A percentile compares a stretch with the other conserved stretches of the same genome.
These are phyloP conservation scores for Rapana venosa DNA, from an alignment of 2,888 invertebrate species.

Conservation along the genomic window DNA sequence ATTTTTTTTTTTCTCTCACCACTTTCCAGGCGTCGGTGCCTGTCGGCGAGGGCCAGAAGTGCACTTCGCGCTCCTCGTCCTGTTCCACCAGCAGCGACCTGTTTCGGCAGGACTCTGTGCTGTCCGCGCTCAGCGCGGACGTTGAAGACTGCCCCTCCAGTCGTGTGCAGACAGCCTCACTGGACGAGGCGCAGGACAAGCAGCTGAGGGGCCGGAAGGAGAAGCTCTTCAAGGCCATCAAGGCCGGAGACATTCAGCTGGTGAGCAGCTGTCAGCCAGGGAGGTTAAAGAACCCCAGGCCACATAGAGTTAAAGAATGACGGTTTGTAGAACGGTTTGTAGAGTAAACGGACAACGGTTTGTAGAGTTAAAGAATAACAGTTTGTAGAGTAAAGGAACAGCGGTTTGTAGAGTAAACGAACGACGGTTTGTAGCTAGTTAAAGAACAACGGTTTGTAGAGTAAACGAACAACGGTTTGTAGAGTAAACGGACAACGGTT, in stretches of 20 bases:
- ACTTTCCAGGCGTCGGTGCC: neutral
- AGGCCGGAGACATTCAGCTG: conserved; percentile 72
- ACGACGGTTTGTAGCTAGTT: too few species aligned
- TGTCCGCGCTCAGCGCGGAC: neutral
- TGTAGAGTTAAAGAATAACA: too few species aligned
- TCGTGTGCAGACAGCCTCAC: conserved; percentile 55
- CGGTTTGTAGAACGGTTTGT: too few species aligned
- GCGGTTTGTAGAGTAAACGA: too few species aligned
- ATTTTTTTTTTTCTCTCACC: neutral
- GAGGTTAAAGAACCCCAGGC: too few species aligned
- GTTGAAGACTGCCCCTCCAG: neutral
- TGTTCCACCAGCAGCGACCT: conserved; percentile 9
- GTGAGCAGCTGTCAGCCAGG: conserved; percentile 58
- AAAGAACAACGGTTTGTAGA: too few species aligned
- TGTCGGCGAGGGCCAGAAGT: neutral
- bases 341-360: too few species aligned
- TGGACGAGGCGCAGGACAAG: conserved; percentile 57
- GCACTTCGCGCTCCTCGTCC: conserved; percentile 31
- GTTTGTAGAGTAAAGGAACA: too few species aligned
- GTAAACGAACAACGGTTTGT: too few species aligned
- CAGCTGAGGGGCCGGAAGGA: conserved; percentile 59
- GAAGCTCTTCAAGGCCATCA: conserved; percentile 72
- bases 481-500: too few species aligned
- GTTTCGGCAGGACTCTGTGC: conserved; percentile 9
- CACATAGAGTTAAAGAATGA: too few species aligned